Evolutionary conservation across 2,888 invertebrate species (phyloP), one percentile per base, ranked within the genome.

Genomic region (Rhagophthalmus giganteus): DNA sequence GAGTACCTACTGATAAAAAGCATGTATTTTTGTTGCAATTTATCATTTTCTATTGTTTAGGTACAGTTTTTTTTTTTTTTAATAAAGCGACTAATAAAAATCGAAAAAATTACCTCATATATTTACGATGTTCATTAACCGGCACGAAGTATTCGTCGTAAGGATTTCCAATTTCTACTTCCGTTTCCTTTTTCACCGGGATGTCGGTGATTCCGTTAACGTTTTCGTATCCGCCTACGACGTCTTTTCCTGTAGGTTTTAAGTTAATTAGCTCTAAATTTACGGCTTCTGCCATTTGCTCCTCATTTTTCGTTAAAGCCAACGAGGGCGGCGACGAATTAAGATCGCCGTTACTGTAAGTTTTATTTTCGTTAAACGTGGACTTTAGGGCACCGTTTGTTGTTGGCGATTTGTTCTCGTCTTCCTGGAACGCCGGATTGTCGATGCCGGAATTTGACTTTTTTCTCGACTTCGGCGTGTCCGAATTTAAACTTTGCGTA

Each of bases 141-240:
- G 90, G 88, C 55, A 90, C 88, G 72, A 90, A 90, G 74, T 90
- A 90, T 66, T 90, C 89, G 66, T 89, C 88, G 71, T 89, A 88
- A 2, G 87, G 86, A 71, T 87, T 87, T 24, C 81, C 79, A 12
- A 84, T 78, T 59, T 81, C 83, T 63, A 82, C 79, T 57, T 85
- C 84, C 2, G 81, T 81, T 48, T 84, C 84, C 69, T 84, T 86
- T 72, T 86, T 86, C 32, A 78, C 68, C 1, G 81, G 80, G 42
- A 81, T 78, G 11, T 72, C 71, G 16, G 69, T 74, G 33, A 74
- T 62, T 10, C 74, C 75, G 39, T 71, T 72, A n/a, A 74, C 76
- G 51, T 73, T 71, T 47, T 74, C 74, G 42, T 71, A 69, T 2
- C 70, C 69, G 61, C 81, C 81, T 1, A 79, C 74, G 45, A 75